Conservation (phyloP, 2,797 vertebrate genomes). For the Lacerta viridis region DNA sequence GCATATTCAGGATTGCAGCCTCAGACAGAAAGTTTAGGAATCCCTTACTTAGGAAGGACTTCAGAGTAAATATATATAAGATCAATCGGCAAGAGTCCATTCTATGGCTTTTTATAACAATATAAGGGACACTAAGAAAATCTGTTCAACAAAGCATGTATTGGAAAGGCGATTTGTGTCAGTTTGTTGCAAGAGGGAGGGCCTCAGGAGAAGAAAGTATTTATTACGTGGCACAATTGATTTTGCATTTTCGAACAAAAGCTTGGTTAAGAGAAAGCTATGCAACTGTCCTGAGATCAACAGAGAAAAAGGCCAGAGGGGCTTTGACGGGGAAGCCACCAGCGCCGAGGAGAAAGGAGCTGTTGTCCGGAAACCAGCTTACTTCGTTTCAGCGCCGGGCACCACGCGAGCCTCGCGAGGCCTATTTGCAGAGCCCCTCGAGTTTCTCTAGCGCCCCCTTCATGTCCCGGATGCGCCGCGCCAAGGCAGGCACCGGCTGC, state of each 20-base stretch:
- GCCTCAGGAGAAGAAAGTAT: background rate
- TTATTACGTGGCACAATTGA: background rate
- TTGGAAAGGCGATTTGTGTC: background rate
- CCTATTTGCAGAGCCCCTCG: slow-evolving; percentile 95
- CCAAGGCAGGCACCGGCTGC: slow-evolving; percentile 93
- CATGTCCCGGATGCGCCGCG: slow-evolving; percentile 94
- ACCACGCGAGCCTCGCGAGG: background rate
- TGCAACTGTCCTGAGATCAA: background rate
- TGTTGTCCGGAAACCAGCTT: background rate
- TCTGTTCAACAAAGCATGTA: background rate
- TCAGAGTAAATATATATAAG: background rate
- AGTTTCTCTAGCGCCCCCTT: slow-evolving; percentile 94
- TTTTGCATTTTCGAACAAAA: background rate
- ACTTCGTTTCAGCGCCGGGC: background rate
- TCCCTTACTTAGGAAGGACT: background rate
- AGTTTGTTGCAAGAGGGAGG: background rate
- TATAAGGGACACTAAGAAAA: background rate
- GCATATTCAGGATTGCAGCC: background rate
- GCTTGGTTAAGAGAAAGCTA: background rate
- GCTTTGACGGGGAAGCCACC: too few species aligned
- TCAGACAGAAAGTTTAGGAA: background rate
- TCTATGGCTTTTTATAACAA: background rate
- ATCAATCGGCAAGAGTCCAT: background rate
- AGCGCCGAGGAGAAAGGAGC: background rate
- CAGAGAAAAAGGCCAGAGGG: background rate